These are phyloP conservation scores for Scrobipalpa atriplicella DNA, from an alignment of 2,888 invertebrate genomes.

Conservation along the genomic window DNA sequence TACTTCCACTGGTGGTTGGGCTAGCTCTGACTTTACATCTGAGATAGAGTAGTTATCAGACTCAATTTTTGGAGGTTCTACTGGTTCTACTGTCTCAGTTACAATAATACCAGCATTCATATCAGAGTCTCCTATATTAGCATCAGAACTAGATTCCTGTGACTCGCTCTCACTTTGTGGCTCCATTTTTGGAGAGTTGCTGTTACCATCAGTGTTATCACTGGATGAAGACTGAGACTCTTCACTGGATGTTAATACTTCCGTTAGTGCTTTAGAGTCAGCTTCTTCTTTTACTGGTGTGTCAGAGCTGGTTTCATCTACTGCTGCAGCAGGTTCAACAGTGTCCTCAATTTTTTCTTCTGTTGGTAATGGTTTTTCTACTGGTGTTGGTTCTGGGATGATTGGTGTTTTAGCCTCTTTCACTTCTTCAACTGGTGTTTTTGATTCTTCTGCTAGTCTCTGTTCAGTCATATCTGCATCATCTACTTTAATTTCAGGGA, in stretches of 20 bases:
- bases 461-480: slow-evolving; percentile 74
- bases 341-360: slow-evolving; percentile 47
- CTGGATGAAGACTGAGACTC: slow-evolving; percentile 72
- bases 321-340: slow-evolving; percentile 43
- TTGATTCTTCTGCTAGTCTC: slow-evolving; percentile 58
- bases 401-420: slow-evolving; percentile 33
- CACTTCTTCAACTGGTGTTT: slow-evolving; percentile 40
- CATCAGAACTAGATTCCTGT: slow-evolving; percentile 46
- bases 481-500: slow-evolving; percentile 74
- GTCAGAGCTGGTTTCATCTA: slow-evolving; percentile 69
- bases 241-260: slow-evolving; percentile 71
- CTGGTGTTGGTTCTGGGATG: slow-evolving; percentile 41
- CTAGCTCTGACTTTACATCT: slow-evolving; percentile 70
- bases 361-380: slow-evolving; percentile 42
- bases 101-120: slow-evolving; percentile 26
- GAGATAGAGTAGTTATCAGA: slow-evolving; percentile 71
- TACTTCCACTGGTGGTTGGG: slow-evolving; percentile 48
- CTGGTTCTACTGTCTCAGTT: slow-evolving; percentile 40
- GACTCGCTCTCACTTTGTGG: slow-evolving; percentile 55
- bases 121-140: slow-evolving; percentile 46
- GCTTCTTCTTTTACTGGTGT: slow-evolving; percentile 62
- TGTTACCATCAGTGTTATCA: slow-evolving; percentile 75
- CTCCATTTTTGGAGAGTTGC: slow-evolving; percentile 71
- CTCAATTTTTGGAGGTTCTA: slow-evolving; percentile 51
- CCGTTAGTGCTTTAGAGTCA: slow-evolving; percentile 63